Evolutionary conservation across 2,113 vertebrate species (phyloP).

Genomic region (Equus przewalskii): DNA sequence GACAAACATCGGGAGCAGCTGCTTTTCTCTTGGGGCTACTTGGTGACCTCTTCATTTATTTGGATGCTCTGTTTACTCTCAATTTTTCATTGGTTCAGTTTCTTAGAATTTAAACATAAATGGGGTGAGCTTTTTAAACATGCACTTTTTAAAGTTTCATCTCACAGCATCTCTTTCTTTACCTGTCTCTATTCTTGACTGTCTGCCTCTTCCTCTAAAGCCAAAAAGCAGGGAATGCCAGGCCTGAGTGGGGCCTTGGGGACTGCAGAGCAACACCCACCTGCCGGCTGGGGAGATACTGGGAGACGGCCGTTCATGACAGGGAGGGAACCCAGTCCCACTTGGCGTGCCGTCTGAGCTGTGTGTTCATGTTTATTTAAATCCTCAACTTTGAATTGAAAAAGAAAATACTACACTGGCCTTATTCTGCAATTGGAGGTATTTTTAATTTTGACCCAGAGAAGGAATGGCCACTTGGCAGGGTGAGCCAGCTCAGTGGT

Average conservation of each 20-base stretch:
- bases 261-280: neutral
- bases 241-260: neutral
- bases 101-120: neutral
- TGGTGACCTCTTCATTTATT: neutral
- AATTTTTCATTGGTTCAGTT: neutral
- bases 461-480: neutral
- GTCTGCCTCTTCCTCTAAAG: neutral
- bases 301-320: accelerated
- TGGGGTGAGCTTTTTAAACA: neutral
- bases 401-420: neutral
- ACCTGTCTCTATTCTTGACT: neutral
- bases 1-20: neutral
- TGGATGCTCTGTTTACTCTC: neutral
- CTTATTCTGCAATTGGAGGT: neutral
- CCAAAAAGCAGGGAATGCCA: neutral
- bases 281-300: neutral
- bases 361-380: neutral
- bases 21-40: neutral
- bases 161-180: neutral
- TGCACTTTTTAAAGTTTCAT: neutral
- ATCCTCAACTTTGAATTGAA: neutral
- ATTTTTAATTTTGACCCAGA: neutral
- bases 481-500: no score
- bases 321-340: neutral
- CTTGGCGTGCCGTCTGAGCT: neutral